Evolutionary conservation across 2,113 vertebrate species (phyloP).

Genomic region (Ciconia stormi): DNA sequence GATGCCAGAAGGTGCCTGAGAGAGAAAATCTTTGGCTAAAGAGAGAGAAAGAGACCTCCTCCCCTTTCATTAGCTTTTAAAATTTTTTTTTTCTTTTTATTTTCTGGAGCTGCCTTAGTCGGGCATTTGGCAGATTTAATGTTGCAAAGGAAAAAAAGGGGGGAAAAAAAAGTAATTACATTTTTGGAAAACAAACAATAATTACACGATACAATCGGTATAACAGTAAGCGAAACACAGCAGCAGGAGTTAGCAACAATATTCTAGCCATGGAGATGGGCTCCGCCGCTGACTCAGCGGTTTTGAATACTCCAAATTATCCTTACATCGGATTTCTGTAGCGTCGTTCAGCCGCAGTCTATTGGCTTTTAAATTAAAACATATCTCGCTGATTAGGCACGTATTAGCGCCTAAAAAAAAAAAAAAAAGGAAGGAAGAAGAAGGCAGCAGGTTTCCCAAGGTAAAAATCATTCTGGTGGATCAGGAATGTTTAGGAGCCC

Average conservation of each 20-base stretch:
- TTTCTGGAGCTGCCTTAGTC: not conserved
- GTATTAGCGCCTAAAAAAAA: not conserved
- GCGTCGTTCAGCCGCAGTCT: slow-evolving; percentile 7
- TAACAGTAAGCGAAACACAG: slow-evolving; percentile 59
- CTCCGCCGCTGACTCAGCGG: slow-evolving; percentile 69
- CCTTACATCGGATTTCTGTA: not conserved
- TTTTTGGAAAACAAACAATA: slow-evolving; percentile 76
- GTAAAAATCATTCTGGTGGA: not conserved
- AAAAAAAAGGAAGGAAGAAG: no score
- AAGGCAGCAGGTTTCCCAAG: not conserved
- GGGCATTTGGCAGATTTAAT: slow-evolving; percentile 46
- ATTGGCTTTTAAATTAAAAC: slow-evolving; percentile 49
- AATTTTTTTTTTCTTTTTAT: not conserved
- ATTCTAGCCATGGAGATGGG: not conserved
- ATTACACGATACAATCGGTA: slow-evolving; percentile 68
- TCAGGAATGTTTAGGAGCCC: not conserved
- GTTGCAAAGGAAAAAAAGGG: slow-evolving; percentile 42
- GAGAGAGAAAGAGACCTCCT: not conserved
- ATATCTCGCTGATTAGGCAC: slow-evolving; percentile 9
- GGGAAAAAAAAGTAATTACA: slow-evolving; percentile 73
- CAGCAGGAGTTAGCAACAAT: slow-evolving; percentile 47
- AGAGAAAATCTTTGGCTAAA: not conserved
- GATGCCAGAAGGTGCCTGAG: not conserved
- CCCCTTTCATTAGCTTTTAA: not conserved
- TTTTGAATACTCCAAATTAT: slow-evolving; percentile 6